A percentile compares a stretch with the other conserved stretches of the same genome.
phyloP scores from a whole-genome alignment of 1,140 invertebrate species.

The Matsumurasca onukii region DNA sequence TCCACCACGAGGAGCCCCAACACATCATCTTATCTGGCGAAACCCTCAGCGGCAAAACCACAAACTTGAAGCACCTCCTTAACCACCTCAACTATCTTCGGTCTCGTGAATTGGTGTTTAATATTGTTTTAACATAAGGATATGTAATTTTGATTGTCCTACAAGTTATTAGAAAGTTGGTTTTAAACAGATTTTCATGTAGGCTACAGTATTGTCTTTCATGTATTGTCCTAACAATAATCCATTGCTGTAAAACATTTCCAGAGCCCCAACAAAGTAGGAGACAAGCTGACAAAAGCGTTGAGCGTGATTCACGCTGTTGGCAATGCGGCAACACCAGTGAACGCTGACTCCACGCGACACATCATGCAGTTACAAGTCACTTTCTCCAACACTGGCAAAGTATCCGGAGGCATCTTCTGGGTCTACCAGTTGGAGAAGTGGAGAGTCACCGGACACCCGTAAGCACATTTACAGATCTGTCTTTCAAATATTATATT shows the following conservation, averaged over 20 bases:
- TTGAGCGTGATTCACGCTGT: constrained; percentile 77
- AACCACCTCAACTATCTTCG: constrained; percentile 74
- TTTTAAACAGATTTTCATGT: background rate
- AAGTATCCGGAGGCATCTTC: constrained; percentile 82
- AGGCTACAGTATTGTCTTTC: background rate
- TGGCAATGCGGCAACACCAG: constrained; percentile 79
- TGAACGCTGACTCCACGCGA: constrained; percentile 85
- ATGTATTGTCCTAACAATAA: background rate
- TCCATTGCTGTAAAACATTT: constrained; percentile 25
- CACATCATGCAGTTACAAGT: constrained; percentile 82
- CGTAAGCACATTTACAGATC: constrained; percentile 58
- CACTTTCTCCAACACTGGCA: constrained; percentile 81
- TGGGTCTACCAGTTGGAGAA: constrained; percentile 87
- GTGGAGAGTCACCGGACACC: constrained; percentile 74
- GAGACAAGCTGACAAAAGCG: constrained; percentile 67
- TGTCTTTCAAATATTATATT: too few species aligned
- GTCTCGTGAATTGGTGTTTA: constrained; percentile 48
- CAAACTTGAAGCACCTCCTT: constrained; percentile 69
- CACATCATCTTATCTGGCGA: constrained; percentile 81
- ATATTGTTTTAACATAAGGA: too few species aligned
- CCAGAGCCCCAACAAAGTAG: constrained; percentile 57
- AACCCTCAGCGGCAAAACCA: constrained; percentile 81
- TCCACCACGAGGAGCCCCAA: constrained; percentile 80
- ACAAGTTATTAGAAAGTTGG: too few species aligned
- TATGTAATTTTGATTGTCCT: too few species aligned